Conservation (phyloP, 2,797 vertebrate genomes). For the Sciurus vulgaris region DNA sequence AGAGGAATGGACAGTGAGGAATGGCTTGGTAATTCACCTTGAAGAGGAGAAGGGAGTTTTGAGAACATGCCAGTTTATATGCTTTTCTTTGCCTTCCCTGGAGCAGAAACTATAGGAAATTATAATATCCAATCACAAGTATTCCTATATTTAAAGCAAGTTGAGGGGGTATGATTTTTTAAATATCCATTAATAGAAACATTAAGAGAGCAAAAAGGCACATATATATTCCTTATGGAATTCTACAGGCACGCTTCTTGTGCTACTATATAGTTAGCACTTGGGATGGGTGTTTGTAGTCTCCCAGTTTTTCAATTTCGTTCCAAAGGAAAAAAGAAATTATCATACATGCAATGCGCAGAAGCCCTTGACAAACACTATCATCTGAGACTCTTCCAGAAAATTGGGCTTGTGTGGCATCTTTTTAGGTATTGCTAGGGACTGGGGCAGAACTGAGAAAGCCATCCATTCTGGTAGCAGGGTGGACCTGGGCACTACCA, state of each 20-base stretch:
- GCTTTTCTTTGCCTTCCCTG: not conserved
- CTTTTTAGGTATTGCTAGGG: not conserved
- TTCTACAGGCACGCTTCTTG: not conserved
- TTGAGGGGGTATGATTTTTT: not conserved
- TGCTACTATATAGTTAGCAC: not conserved
- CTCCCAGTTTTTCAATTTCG: not conserved
- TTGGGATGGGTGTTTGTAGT: not conserved
- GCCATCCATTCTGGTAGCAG: not conserved
- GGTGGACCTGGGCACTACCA: not conserved
- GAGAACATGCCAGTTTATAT: not conserved
- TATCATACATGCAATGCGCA: not conserved
- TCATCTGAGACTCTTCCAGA: not conserved
- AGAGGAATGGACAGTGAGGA: not conserved
- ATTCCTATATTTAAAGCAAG: not conserved
- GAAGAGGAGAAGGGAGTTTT: not conserved
- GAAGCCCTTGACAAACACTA: not conserved
- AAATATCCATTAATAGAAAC: not conserved
- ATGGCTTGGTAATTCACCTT: not conserved
- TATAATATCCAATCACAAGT: not conserved
- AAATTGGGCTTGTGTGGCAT: not conserved
- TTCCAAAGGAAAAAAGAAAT: not conserved
- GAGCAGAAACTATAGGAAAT: not conserved
- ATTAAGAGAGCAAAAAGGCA: not conserved
- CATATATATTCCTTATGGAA: not conserved
- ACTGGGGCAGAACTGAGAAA: not conserved